Conservation (phyloP, 2,888 invertebrate species). For the Drosophila anomelani region DNA sequence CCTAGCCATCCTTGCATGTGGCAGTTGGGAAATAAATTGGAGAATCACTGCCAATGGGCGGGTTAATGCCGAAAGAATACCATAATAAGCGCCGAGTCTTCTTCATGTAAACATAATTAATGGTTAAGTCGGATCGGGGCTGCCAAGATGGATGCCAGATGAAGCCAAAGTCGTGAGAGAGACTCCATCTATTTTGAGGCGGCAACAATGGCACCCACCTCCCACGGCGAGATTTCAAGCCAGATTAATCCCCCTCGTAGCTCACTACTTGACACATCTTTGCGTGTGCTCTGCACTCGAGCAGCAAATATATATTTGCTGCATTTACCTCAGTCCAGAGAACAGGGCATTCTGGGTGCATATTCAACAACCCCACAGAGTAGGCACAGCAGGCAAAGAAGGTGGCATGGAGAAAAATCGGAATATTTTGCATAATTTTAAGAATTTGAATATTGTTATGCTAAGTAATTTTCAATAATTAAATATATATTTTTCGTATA, state of each 20-base stretch:
- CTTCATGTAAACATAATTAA: slow-evolving; percentile 37
- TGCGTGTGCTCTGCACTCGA: slow-evolving; percentile 19
- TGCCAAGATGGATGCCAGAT: slow-evolving; percentile 19
- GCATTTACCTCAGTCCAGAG: slow-evolving; percentile 5
- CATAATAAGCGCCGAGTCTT: slow-evolving; percentile 14
- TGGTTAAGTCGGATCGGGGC: slow-evolving; percentile 11
- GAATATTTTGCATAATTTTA: not conserved
- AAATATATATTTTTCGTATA: too few relatives aligned
- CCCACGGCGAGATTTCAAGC: slow-evolving; percentile 6
- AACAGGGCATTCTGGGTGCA: slow-evolving; percentile 30
- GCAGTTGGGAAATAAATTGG: slow-evolving; percentile 69
- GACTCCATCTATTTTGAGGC: slow-evolving; percentile 13
- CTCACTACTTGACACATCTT: slow-evolving; percentile 46
- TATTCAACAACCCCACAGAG: slow-evolving; percentile 36
- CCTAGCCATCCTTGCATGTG: slow-evolving; percentile 70
- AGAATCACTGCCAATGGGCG: slow-evolving; percentile 54
- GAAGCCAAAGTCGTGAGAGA: slow-evolving; percentile 15
- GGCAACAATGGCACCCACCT: slow-evolving; percentile 7
- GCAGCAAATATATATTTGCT: slow-evolving; percentile 4
- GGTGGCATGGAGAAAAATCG: not conserved
- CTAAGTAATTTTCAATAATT: not conserved
- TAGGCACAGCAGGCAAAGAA: slow-evolving; percentile 24
- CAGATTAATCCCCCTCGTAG: slow-evolving; percentile 33
- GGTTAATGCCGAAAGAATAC: slow-evolving; percentile 25
- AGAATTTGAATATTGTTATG: not conserved